These are phyloP conservation scores for Drosophila affinis DNA, from an alignment of 2,888 invertebrate genomes.

Conservation along the genomic window DNA sequence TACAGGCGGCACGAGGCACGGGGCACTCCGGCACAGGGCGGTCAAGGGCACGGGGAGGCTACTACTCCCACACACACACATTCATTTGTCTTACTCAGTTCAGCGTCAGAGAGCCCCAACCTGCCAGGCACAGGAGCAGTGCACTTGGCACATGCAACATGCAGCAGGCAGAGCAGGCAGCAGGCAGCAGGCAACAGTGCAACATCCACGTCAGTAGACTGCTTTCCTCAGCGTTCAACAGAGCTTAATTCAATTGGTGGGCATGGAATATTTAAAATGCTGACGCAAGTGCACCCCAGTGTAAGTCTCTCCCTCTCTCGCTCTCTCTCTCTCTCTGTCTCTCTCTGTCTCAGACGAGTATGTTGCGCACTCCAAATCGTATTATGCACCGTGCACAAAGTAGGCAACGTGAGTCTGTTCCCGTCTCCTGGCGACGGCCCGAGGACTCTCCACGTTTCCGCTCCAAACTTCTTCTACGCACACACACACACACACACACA, in stretches of 20 bases:
- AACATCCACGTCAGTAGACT: slow-evolving; percentile 12
- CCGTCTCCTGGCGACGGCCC: background rate
- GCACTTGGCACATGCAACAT: slow-evolving; percentile 54
- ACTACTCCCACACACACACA: slow-evolving; percentile 30
- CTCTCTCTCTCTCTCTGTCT: background rate
- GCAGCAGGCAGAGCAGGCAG: slow-evolving; percentile 29
- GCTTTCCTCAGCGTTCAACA: slow-evolving; percentile 18
- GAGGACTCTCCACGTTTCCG: slow-evolving; percentile 44
- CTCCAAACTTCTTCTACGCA: slow-evolving; percentile 43
- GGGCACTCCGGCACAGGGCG: slow-evolving; percentile 1
- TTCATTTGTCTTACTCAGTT: slow-evolving; percentile 75
- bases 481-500: background rate
- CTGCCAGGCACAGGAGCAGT: slow-evolving; percentile 58
- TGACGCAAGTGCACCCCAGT: slow-evolving; percentile 39
- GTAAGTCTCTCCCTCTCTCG: slow-evolving; percentile 22
- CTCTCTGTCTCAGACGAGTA: slow-evolving; percentile 2
- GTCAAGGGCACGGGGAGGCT: slow-evolving; percentile 45
- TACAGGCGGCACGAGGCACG: background rate
- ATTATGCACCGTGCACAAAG: slow-evolving; percentile 69
- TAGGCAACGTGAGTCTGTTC: slow-evolving; percentile 21
- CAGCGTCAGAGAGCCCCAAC: slow-evolving; percentile 26
- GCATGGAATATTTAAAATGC: slow-evolving; percentile 78
- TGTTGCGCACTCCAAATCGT: slow-evolving; percentile 59
- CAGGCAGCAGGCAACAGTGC: slow-evolving; percentile 14
- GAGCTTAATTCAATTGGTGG: slow-evolving; percentile 75